Base-by-base conservation (phyloP, 1,140 invertebrate genomes). In the Neodiprion pinetum region DNA sequence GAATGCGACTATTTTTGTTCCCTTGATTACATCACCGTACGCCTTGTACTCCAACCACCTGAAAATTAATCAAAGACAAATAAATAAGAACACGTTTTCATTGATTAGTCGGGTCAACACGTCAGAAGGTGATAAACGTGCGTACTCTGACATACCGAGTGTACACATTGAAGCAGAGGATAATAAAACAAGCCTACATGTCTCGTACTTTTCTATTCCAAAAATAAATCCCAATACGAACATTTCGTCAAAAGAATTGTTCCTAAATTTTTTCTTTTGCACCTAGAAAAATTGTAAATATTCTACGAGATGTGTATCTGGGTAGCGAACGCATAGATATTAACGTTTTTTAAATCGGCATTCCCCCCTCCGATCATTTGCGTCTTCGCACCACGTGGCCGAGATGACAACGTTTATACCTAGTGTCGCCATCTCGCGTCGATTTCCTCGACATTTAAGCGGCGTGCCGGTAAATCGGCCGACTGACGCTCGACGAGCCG, bases 21-120 rank as follows among this genome's bases (percentile, higher is more conserved):
- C 92, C 49, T 90, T 86, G 73, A 95, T 91, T 7, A 90, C 86
- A 28, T 89, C 82, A 1, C 94, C 94, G 79, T 91, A 90, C 7
- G 93, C 85, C 79, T 87, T 90, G 82, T 95, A 95, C 40, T 91
- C 84, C 75, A 92, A 83, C 94, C 94, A 95, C 81, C 94, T 95
- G 85, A 48, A 89, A 89, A 83, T 75, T 23, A 70, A 61, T 61
- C n/a, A 12, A 40, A 40, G 17, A 21, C 17, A 21, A 21, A 21
- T 21, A 21, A 1, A 21, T 21, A 21, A 21, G 1, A 21, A 21
- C 17, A 21, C 17, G 17, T 21, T 40, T 40, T 40, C 28, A 40
- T 40, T 5, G 28, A 40, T 40, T 40, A 40, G 28, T 40, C 28
- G 1, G 28, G 28, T 17, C 5, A 61, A 61, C 53, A 61, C 0